Evolutionary conservation across 1,140 invertebrate species (phyloP).

Genomic region (Drosophila virilis): DNA sequence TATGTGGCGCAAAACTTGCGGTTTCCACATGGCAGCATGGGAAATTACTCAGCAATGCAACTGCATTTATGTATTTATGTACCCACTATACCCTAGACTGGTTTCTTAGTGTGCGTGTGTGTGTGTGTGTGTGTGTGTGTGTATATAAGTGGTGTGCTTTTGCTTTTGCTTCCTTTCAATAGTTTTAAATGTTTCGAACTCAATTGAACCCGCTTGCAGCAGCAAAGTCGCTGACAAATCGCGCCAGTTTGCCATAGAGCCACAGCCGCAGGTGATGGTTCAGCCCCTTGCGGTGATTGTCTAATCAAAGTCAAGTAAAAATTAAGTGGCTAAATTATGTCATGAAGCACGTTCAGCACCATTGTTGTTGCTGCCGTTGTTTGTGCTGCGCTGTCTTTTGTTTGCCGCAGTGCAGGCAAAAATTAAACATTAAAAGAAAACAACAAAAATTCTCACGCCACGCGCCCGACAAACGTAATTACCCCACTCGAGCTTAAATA

Average conservation of each 20-base stretch:
- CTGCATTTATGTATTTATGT: slow-evolving; percentile 21
- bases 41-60: slow-evolving; percentile 46
- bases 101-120: neutral
- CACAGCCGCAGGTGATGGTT: slow-evolving; percentile 18
- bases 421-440: slow-evolving; percentile 17
- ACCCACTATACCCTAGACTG: slow-evolving; percentile 6
- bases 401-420: slow-evolving; percentile 67
- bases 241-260: slow-evolving; percentile 21
- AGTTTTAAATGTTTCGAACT: slow-evolving; percentile 67
- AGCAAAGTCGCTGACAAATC: slow-evolving; percentile 34
- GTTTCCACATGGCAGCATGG: slow-evolving; percentile 62
- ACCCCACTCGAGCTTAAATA: slow-evolving; percentile 19
- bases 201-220: slow-evolving; percentile 58
- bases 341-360: slow-evolving; percentile 32
- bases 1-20: slow-evolving; percentile 71
- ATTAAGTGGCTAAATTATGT: slow-evolving; percentile 76
- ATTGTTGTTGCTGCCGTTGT: slow-evolving; percentile 6
- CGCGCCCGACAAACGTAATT: slow-evolving; percentile 66
- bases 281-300: slow-evolving; percentile 46
- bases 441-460: slow-evolving; percentile 42
- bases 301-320: slow-evolving; percentile 69
- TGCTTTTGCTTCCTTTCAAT: slow-evolving; percentile 38
- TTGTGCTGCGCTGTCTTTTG: slow-evolving; percentile 32
- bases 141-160: slow-evolving; percentile 5
- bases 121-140: slow-evolving; percentile 2